A percentile compares a stretch with the other conserved stretches of the same genome.
These are phyloP conservation scores for Proctacanthus coquilletti DNA, from an alignment of 1,140 invertebrate species.

Conservation along the genomic window DNA sequence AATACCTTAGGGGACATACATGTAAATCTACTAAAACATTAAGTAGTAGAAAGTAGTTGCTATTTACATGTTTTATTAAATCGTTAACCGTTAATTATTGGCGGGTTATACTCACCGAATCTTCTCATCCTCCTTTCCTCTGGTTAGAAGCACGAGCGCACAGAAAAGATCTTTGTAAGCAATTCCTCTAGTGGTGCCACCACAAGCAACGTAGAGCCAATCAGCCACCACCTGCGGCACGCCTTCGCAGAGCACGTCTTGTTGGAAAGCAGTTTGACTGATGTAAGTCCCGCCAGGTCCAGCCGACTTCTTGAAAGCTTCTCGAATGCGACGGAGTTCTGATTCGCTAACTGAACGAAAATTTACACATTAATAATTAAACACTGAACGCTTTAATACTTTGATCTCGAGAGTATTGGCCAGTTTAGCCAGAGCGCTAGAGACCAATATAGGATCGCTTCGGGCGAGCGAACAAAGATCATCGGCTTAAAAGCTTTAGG, in stretches of 20 bases:
- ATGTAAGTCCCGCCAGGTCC: slow-evolving; percentile 50
- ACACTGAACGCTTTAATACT: too few relatives aligned
- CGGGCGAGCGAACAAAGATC: too few relatives aligned
- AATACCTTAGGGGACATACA: too few relatives aligned
- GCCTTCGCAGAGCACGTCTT: slow-evolving; percentile 69
- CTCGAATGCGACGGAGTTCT: slow-evolving; percentile 62
- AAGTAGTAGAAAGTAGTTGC: too few relatives aligned
- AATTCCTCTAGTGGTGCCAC: slow-evolving; percentile 65
- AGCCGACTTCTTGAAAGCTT: slow-evolving; percentile 69
- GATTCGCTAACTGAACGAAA: slow-evolving; percentile 72
- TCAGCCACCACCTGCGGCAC: slow-evolving; percentile 63
- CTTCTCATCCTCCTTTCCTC: slow-evolving; percentile 69
- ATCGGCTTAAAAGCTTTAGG: too few relatives aligned
- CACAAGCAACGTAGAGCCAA: slow-evolving; percentile 64
- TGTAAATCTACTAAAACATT: too few relatives aligned
- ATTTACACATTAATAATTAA: too few relatives aligned
- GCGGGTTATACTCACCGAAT: slow-evolving; percentile 49
- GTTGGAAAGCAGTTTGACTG: slow-evolving; percentile 55
- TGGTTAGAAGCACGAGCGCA: slow-evolving; percentile 67
- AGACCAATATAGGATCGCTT: too few relatives aligned
- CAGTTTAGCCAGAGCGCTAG: too few relatives aligned
- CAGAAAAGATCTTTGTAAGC: slow-evolving; percentile 66
- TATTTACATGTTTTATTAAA: neutral
- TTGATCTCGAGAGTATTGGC: too few relatives aligned
- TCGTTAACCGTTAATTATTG: neutral